phyloP scores from a whole-genome alignment of 2,797 vertebrate species.

The Protosalanx chinensis region DNA sequence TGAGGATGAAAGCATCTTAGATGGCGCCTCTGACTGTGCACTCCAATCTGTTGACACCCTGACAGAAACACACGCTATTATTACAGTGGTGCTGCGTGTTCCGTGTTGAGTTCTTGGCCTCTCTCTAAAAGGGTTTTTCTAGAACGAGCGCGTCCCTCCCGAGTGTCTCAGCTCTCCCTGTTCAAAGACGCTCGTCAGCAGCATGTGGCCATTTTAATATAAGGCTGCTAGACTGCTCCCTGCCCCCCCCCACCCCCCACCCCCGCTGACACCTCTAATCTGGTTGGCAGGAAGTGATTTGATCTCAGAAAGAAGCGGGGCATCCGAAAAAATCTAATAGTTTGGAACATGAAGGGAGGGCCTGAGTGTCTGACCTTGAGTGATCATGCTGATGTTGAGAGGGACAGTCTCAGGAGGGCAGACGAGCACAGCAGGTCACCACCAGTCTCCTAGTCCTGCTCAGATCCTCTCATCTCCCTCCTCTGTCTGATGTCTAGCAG shows the following conservation, averaged over 20 bases:
- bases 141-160: constrained; percentile 26
- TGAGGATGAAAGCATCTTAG: constrained; percentile 22
- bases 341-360: constrained; percentile 42
- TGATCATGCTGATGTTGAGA: constrained; percentile 44
- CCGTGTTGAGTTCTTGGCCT: constrained; percentile 30
- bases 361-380: constrained; percentile 51
- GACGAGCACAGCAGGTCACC: constrained; percentile 44
- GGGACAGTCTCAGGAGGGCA: constrained; percentile 37
- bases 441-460: constrained; percentile 39
- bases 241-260: constrained; percentile 34
- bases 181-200: constrained; percentile 53
- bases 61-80: constrained; percentile 22
- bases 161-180: constrained; percentile 28
- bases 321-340: constrained; percentile 56
- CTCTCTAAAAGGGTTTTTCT: constrained; percentile 18
- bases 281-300: constrained; percentile 58
- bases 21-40: neutral
- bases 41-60: constrained; percentile 8
- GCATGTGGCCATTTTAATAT: constrained; percentile 59
- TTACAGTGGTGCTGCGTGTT: constrained; percentile 24
- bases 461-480: constrained; percentile 50
- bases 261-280: constrained; percentile 50
- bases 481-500: constrained; percentile 28
- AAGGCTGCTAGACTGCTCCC: constrained; percentile 31
- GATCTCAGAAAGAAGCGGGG: constrained; percentile 57